Conservation (phyloP, 2,797 vertebrate species). For the Sciurus carolinensis region DNA sequence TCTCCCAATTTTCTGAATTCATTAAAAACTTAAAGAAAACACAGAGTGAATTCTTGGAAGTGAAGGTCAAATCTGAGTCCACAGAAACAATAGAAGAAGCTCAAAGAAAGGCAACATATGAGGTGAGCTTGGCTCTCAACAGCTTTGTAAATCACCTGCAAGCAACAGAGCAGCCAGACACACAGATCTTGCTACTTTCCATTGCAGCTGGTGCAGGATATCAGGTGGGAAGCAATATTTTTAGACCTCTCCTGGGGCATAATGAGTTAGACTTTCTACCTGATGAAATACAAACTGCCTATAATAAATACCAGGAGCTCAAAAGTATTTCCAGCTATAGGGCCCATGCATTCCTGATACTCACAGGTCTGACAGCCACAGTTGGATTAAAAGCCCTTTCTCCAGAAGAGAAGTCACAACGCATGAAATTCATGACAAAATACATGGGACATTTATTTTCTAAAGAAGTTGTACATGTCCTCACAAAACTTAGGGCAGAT, state of each 20-base stretch:
- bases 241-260: slow-evolving; percentile 74
- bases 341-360: slow-evolving; percentile 83
- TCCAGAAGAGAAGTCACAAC: too few species aligned
- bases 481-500: not conserved
- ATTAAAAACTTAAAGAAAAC: slow-evolving; percentile 49
- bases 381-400: fast-evolving
- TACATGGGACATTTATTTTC: slow-evolving; percentile 56
- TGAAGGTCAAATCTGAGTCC: not conserved
- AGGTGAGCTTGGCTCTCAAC: not conserved
- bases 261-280: slow-evolving; percentile 76
- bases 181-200: slow-evolving; percentile 79
- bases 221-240: slow-evolving; percentile 46
- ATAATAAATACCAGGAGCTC: slow-evolving; percentile 60
- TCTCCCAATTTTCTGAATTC: slow-evolving; percentile 74
- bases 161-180: slow-evolving; percentile 62
- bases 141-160: slow-evolving; percentile 79
- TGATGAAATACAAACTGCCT: too few species aligned
- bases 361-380: slow-evolving; percentile 65
- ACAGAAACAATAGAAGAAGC: not conserved
- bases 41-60: slow-evolving; percentile 21
- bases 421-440: slow-evolving; percentile 67
- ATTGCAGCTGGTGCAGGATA: slow-evolving; percentile 68
- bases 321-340: slow-evolving; percentile 44
- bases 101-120: slow-evolving; percentile 70
- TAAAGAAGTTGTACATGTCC: slow-evolving; percentile 58